Base-by-base conservation (phyloP, 2,888 invertebrate genomes). In the Mythimna pallens region DNA sequence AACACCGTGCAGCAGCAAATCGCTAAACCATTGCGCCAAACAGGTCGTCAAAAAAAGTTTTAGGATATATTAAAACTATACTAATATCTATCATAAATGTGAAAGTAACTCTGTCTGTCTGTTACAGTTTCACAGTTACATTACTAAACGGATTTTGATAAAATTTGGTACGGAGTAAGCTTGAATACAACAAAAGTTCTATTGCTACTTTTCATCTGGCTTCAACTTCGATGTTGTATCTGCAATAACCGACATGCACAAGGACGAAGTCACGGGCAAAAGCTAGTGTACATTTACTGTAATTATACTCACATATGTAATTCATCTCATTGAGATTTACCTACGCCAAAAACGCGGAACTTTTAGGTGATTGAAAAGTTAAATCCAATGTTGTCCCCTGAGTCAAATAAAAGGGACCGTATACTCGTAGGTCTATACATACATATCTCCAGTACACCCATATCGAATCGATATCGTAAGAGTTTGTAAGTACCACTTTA, bases 301-400 rank as follows among this genome's bases (percentile, higher is more conserved):
- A 52, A 52, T 52, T 52, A 47, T 14, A 47, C 47, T 47, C 3
- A 12, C 3, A 40, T 9, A 12, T 1, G 12, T 17, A 50, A 50
- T 20, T 14, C 36, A 36, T 34, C n/a, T 36, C 22, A 54, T 64
- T 36, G 25, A 52, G 20, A 50, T 36, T n/a, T 40, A 58, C 17
- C 30, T 25, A 20, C 12, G 30, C 9, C 22, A n/a, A 30, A 25
- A 40, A 55, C 14, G 59, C 52, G 25, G 30, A 47, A 61, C 36
- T 70, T 55, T 77, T 61, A 47, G 36, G 30, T 61, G 54, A 61
- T 70, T 70, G 77, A 70, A 70, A 76, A 54, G 47, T 77, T 61
- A 22, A 30, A 54, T 54, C 22, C 54, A 20, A 47, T 77, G 43
- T 77, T 55, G 36, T 77, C 77, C 70, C 61, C 47, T 6, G 78